These are phyloP conservation scores for Stenurella melanura DNA, from an alignment of 2,888 invertebrate species.

Conservation along the genomic window DNA sequence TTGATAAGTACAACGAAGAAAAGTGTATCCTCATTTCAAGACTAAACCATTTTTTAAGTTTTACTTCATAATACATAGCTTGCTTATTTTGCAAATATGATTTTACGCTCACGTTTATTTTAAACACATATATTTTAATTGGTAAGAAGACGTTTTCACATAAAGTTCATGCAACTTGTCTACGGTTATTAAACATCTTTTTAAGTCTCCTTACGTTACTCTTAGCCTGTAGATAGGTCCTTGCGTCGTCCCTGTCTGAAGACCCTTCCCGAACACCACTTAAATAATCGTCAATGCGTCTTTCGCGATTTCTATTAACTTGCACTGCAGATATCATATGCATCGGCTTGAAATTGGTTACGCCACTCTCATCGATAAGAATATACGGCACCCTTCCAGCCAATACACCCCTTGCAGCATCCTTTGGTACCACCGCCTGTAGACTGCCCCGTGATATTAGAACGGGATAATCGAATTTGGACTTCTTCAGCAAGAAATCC, in stretches of 20 bases:
- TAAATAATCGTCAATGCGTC: slow-evolving; percentile 66
- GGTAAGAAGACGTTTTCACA: slow-evolving; percentile 32
- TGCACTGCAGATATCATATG: slow-evolving; percentile 82
- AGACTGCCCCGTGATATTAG: slow-evolving; percentile 84
- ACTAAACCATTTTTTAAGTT: too few species aligned
- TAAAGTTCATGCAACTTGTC: slow-evolving; percentile 63
- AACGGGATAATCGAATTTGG: slow-evolving; percentile 77
- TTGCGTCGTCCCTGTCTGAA: slow-evolving; percentile 56
- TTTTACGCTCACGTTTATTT: slow-evolving; percentile 43
- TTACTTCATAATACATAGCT: not conserved
- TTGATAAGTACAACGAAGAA: not conserved
- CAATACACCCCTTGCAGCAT: slow-evolving; percentile 83
- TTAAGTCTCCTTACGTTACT: slow-evolving; percentile 66
- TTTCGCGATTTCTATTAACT: slow-evolving; percentile 64
- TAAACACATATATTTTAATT: slow-evolving; percentile 44
- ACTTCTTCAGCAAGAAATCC: slow-evolving; percentile 81
- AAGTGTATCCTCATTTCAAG: too few species aligned
- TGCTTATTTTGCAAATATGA: slow-evolving; percentile 51
- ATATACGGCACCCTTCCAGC: slow-evolving; percentile 86
- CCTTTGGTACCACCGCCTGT: slow-evolving; percentile 86
- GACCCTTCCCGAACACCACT: slow-evolving; percentile 62
- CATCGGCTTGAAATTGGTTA: slow-evolving; percentile 84
- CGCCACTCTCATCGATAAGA: slow-evolving; percentile 85
- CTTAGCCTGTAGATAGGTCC: slow-evolving; percentile 61
- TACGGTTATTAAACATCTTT: slow-evolving; percentile 63